Evolutionary conservation across 2,797 vertebrate genomes (phyloP).

Genomic region (Columba guinea): DNA sequence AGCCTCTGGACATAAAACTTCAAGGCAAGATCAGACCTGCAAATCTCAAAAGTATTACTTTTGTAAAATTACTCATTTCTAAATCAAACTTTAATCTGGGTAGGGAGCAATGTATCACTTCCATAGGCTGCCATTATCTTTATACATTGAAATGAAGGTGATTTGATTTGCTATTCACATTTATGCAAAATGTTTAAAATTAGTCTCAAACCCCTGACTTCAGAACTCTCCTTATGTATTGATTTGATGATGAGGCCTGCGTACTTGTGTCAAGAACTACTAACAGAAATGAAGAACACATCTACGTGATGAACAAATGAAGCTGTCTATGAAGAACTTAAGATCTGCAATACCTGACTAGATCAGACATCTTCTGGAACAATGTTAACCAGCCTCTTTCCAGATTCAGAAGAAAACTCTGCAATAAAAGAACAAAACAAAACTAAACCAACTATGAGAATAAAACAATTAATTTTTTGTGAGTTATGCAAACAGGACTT

Average conservation of each 20-base stretch:
- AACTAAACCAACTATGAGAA: too few species aligned
- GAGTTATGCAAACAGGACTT: too few species aligned
- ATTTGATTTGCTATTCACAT: neutral
- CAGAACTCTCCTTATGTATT: neutral
- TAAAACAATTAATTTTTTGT: too few species aligned
- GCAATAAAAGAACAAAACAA: too few species aligned
- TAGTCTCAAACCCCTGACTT: neutral
- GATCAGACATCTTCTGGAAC: neutral
- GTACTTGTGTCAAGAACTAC: neutral
- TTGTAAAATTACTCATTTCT: neutral
- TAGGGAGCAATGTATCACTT: neutral
- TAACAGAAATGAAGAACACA: neutral
- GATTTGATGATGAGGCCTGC: neutral
- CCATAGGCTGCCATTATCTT: neutral
- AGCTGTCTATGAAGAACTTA: neutral
- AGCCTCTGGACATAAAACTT: neutral
- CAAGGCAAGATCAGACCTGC: neutral
- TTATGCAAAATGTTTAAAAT: neutral
- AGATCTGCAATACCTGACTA: neutral
- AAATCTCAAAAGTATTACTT: neutral
- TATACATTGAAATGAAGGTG: neutral
- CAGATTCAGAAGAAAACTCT: neutral
- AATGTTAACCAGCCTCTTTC: neutral
- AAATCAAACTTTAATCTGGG: neutral
- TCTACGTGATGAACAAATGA: neutral